phyloP scores from a whole-genome alignment of 2,797 vertebrate genomes.

The Mormyrops attenuatus region DNA sequence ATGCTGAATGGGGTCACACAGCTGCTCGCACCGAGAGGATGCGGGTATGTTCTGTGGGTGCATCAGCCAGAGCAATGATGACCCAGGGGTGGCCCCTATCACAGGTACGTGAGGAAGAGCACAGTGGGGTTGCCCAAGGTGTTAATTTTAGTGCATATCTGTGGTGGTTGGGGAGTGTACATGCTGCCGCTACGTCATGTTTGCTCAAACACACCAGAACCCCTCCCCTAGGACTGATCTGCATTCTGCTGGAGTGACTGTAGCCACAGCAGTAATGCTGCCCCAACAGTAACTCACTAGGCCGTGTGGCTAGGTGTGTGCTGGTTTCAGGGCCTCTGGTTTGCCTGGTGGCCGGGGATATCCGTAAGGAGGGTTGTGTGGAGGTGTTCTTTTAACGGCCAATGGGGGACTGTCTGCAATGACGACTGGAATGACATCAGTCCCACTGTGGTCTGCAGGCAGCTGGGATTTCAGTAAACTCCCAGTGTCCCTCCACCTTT shows the following conservation, averaged over 20 bases:
- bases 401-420: conserved; percentile 84
- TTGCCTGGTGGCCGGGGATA: conserved; percentile 70
- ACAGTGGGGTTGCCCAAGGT: too few species aligned
- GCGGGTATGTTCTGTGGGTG: conserved; percentile 69
- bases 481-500: background rate
- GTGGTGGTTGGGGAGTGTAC: too few species aligned
- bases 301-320: background rate
- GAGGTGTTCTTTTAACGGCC: conserved; percentile 78
- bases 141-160: background rate
- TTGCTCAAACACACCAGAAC: background rate
- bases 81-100: conserved; percentile 31
- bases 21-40: conserved; percentile 85
- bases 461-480: conserved; percentile 76
- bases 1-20: conserved; percentile 76
- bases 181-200: background rate
- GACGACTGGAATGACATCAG: conserved; percentile 79
- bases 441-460: conserved; percentile 78
- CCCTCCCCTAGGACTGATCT: too few species aligned
- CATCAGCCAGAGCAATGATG: conserved; percentile 44
- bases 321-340: conserved; percentile 61
- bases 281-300: background rate
- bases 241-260: background rate
- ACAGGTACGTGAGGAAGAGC: background rate
- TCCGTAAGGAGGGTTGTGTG: conserved; percentile 75
- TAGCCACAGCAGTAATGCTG: background rate